Evolutionary conservation across 2,797 vertebrate genomes (phyloP).

Genomic region (Carduelis carduelis): DNA sequence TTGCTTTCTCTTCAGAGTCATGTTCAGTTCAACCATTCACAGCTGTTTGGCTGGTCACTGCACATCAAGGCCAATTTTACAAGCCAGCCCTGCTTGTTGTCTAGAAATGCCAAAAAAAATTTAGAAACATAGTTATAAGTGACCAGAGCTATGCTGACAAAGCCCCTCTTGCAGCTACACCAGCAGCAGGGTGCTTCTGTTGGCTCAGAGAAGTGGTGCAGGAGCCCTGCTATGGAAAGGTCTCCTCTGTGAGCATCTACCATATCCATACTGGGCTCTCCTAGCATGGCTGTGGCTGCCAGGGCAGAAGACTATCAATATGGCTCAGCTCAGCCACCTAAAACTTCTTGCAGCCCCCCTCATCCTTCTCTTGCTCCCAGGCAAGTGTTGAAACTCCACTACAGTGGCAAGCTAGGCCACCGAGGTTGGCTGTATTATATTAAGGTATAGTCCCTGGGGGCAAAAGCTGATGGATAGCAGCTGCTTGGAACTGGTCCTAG

Average conservation of each 20-base stretch:
- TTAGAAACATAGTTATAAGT: not conserved
- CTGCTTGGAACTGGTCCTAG: not conserved
- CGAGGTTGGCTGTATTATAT: not conserved
- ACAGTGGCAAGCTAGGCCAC: not conserved
- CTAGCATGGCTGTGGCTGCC: not conserved
- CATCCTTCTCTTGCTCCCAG: not conserved
- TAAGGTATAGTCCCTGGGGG: not conserved
- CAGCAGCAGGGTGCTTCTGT: not conserved
- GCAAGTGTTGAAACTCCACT: not conserved
- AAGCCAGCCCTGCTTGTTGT: not conserved
- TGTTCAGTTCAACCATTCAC: not conserved
- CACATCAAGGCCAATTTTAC: not conserved
- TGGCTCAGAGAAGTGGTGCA: not conserved
- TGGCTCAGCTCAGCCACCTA: not conserved
- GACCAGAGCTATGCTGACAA: not conserved
- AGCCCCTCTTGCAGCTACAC: not conserved
- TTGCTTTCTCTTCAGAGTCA: not conserved
- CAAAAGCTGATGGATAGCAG: not conserved
- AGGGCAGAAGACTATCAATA: not conserved
- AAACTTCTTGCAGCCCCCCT: rapidly evolving
- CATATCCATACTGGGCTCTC: not conserved
- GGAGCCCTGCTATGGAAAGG: not conserved
- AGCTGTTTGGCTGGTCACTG: not conserved
- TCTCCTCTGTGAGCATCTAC: not conserved
- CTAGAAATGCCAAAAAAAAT: not conserved